Evolutionary conservation across 1,140 invertebrate genomes (phyloP).

Genomic region (Nephila pilipes): DNA sequence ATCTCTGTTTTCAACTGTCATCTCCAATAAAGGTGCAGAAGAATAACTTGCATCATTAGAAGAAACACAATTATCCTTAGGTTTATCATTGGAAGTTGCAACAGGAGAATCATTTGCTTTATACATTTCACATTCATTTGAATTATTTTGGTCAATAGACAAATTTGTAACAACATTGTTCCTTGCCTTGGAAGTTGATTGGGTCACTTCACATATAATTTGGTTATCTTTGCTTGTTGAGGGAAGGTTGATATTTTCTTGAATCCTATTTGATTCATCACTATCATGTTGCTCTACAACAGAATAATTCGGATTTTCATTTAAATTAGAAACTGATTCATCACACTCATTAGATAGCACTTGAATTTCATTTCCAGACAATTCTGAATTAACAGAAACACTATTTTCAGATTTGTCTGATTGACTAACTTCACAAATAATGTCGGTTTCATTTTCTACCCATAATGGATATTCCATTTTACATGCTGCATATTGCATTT

Average conservation of each 20-base stretch:
- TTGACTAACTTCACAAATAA: constrained; percentile 56
- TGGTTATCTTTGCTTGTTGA: neutral
- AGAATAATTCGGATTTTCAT: neutral
- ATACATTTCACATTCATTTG: constrained; percentile 38
- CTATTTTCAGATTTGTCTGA: constrained; percentile 34
- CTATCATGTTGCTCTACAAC: neutral
- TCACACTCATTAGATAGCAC: constrained; percentile 48
- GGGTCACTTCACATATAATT: constrained; percentile 57
- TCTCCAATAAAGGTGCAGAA: neutral
- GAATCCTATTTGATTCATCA: neutral
- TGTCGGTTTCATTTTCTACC: neutral
- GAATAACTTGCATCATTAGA: neutral
- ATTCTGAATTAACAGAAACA: neutral
- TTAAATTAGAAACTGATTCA: neutral
- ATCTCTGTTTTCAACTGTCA: neutral
- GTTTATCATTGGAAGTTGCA: neutral
- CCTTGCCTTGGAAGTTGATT: neutral
- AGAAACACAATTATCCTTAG: constrained; percentile 29
- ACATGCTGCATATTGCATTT: neutral
- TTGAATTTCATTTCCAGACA: constrained; percentile 11
- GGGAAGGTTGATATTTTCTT: neutral
- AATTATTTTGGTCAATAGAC: neutral
- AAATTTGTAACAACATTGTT: neutral
- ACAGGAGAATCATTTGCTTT: neutral
- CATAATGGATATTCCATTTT: neutral